Evolutionary conservation across 2,797 vertebrate species (phyloP).

Genomic region (Clarias platycephalus): DNA sequence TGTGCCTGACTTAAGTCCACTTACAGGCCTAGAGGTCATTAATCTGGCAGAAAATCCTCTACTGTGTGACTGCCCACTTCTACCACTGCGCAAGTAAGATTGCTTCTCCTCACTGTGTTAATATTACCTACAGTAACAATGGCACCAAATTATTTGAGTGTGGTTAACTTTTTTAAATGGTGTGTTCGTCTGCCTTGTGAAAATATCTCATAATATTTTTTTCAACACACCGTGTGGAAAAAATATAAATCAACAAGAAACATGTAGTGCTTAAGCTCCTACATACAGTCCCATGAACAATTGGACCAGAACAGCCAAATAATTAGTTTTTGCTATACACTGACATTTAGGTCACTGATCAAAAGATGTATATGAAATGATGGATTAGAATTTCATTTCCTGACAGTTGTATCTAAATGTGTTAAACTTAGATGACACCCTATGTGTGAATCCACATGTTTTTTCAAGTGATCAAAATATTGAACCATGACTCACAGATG

Average conservation of each 20-base stretch:
- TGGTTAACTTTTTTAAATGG: neutral
- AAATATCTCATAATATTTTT: neutral
- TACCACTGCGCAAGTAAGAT: slow-evolving; percentile 82
- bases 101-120: neutral
- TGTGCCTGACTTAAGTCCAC: slow-evolving; percentile 74
- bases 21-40: slow-evolving; percentile 84
- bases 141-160: neutral
- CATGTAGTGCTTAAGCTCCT: neutral
- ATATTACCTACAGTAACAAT: neutral
- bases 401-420: too few relatives aligned
- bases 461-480: neutral
- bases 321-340: neutral
- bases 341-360: neutral
- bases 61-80: slow-evolving; percentile 86
- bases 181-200: neutral
- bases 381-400: neutral
- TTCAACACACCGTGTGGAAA: neutral
- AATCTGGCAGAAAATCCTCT: slow-evolving; percentile 88
- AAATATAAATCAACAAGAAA: neutral
- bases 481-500: neutral
- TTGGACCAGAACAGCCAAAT: neutral
- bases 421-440: neutral
- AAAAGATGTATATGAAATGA: neutral
- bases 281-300: neutral
- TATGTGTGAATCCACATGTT: neutral